Conservation (phyloP, 2,797 vertebrate genomes). For the Sebastes goodei region DNA sequence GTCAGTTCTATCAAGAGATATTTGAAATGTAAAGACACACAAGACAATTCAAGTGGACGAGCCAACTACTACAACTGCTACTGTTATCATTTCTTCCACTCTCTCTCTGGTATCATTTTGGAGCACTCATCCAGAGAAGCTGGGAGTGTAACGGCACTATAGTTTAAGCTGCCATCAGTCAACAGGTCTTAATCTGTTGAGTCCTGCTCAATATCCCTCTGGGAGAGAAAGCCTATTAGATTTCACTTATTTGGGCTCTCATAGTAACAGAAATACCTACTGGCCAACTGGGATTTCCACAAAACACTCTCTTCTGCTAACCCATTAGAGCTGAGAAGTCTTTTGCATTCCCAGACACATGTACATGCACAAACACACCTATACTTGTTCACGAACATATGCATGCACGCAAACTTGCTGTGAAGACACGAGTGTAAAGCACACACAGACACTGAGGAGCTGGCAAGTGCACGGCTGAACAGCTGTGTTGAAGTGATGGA, state of each 20-base stretch:
- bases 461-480: slow-evolving; percentile 8
- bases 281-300: slow-evolving; percentile 63
- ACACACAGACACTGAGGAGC: neutral
- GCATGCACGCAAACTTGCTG: neutral
- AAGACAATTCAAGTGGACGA: slow-evolving; percentile 26
- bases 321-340: slow-evolving; percentile 41
- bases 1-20: neutral
- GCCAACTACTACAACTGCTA: slow-evolving; percentile 17
- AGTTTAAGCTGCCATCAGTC: slow-evolving; percentile 80
- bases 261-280: slow-evolving; percentile 72
- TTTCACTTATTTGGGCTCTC: slow-evolving; percentile 77
- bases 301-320: slow-evolving; percentile 26
- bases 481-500: slow-evolving; percentile 57
- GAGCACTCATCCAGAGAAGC: slow-evolving; percentile 54
- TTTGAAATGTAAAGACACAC: slow-evolving; percentile 5
- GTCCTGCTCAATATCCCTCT: slow-evolving; percentile 73
- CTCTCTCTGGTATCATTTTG: slow-evolving; percentile 34
- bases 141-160: slow-evolving; percentile 67
- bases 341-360: slow-evolving; percentile 52
- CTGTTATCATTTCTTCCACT: slow-evolving; percentile 14
- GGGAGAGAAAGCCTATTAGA: slow-evolving; percentile 74
- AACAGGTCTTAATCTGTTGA: slow-evolving; percentile 82
- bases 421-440: neutral
- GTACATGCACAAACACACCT: slow-evolving; percentile 28
- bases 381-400: slow-evolving; percentile 15